Base-by-base conservation (phyloP, 2,113 vertebrate species). In the Donacobius atricapilla region DNA sequence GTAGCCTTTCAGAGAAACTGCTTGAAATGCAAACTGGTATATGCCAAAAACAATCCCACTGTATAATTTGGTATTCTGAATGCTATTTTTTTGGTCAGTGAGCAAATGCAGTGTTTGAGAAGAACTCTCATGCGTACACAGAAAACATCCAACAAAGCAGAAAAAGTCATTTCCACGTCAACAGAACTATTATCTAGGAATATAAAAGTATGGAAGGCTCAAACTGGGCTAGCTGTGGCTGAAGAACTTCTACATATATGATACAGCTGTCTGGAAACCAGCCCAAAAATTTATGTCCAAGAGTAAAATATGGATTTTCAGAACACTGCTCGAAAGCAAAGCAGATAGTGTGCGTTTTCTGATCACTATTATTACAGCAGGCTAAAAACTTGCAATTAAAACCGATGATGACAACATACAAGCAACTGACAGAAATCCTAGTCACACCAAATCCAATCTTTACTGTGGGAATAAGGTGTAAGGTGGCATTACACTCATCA, bases 21-120 rank as follows among this genome's bases (percentile, higher is more conserved):
- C 80, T 97, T 93, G 95, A 96, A 96, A 97, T 89, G 91, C 93
- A 95, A 95, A 95, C 69, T 88, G 71, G 78, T 71, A 90, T 25
- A 91, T 81, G 80, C 89, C 80, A 73, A 91, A 89, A 91, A 53
- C 85, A 96, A 91, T 94, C 96, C 77, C 71, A 85, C 76, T 96
- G 73, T 95, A 73, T 90, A 96, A 94, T 94, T 92, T 97, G 79
- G 87, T 92, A 87, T 91, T 96, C 89, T 85, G 89, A 97, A 95
- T 94, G 84, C 54, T 90, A 75, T 93, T 96, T 96, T 96, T 97
- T 97, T 96, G 95, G 95, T 95, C 97, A 98, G 96, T 94, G 96
- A 97, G 93, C 97, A 97, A 97, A 97, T 81, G 95, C 60, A 84
- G 85, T 96, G 95, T 97, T 95, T 94, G 87, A 96, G 82, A 96